A percentile compares a stretch with the other conserved stretches of the same genome.
phyloP scores from a whole-genome alignment of 2,113 vertebrate genomes.

The Megatriorchis doriae region DNA sequence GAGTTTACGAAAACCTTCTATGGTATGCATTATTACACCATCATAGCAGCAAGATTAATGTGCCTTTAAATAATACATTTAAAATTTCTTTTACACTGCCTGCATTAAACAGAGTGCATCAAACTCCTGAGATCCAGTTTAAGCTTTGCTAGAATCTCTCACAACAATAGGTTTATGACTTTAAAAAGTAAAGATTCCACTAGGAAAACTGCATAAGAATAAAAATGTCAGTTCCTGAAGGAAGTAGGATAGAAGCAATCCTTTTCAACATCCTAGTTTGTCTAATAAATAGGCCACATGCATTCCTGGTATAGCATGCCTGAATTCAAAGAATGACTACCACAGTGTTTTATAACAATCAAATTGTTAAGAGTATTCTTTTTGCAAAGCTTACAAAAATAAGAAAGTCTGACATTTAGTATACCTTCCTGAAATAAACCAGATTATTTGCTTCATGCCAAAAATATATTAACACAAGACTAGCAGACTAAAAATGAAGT shows the following conservation, averaged over 20 bases:
- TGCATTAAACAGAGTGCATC: constrained; percentile 54
- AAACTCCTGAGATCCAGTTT: constrained; percentile 53
- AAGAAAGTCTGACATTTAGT: not conserved
- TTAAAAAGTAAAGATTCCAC: constrained; percentile 52
- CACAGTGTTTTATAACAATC: constrained; percentile 7
- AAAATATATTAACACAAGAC: not conserved
- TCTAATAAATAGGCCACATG: constrained; percentile 52
- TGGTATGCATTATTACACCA: constrained; percentile 49
- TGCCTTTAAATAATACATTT: constrained; percentile 69
- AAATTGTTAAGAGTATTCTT: not conserved
- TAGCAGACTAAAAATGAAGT: not conserved
- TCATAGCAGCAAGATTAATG: constrained; percentile 40
- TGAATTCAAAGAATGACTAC: constrained; percentile 20
- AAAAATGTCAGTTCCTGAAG: constrained; percentile 17
- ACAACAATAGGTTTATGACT: constrained; percentile 58
- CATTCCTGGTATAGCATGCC: not conserved
- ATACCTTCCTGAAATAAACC: constrained; percentile 3
- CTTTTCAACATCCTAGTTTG: constrained; percentile 29
- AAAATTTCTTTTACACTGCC: constrained; percentile 52
- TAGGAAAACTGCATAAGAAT: constrained; percentile 41
- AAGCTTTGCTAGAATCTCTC: constrained; percentile 20
- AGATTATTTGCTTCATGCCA: not conserved
- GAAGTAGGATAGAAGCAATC: constrained; percentile 29
- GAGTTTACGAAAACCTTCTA: constrained; percentile 52
- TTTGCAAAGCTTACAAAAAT: constrained; percentile 18